Evolutionary conservation across 1,140 invertebrate species (phyloP).

Genomic region (Uloborus diversus): DNA sequence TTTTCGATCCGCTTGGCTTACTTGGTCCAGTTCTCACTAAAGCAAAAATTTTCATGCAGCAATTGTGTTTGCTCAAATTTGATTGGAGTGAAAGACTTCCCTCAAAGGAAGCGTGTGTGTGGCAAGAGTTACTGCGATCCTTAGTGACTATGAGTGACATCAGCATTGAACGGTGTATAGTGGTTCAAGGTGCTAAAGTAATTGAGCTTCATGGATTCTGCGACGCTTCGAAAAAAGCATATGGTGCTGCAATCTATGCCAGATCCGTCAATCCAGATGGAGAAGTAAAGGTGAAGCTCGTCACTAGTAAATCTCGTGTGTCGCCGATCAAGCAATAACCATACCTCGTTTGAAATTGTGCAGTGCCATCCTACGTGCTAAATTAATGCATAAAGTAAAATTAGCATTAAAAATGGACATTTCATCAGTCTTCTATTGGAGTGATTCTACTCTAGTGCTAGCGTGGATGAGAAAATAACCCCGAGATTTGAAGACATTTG

Average conservation of each 20-base stretch:
- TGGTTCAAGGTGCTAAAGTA: background rate
- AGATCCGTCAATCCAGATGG: background rate
- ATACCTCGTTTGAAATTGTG: background rate
- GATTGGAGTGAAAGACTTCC: slow-evolving; percentile 1
- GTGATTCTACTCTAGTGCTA: slow-evolving; percentile 4
- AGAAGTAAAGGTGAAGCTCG: background rate
- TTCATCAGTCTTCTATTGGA: background rate
- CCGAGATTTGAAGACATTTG: background rate
- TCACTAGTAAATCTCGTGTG: slow-evolving; percentile 45
- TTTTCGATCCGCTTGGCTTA: slow-evolving; percentile 68
- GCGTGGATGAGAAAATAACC: background rate
- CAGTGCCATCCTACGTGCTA: background rate
- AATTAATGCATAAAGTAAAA: no score
- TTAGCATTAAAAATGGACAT: background rate
- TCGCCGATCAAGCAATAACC: slow-evolving; percentile 43
- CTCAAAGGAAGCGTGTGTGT: background rate
- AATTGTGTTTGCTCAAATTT: background rate
- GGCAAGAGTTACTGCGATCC: background rate
- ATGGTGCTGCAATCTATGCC: slow-evolving; percentile 65
- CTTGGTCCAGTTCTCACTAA: slow-evolving; percentile 62
- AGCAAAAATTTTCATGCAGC: slow-evolving; percentile 66
- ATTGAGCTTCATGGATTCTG: slow-evolving; percentile 64
- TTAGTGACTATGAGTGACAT: background rate
- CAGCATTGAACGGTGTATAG: slow-evolving; percentile 32
- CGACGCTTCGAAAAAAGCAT: slow-evolving; percentile 64